These are phyloP conservation scores for Heliangelus exortis DNA, from an alignment of 2,797 vertebrate genomes.

Conservation along the genomic window DNA sequence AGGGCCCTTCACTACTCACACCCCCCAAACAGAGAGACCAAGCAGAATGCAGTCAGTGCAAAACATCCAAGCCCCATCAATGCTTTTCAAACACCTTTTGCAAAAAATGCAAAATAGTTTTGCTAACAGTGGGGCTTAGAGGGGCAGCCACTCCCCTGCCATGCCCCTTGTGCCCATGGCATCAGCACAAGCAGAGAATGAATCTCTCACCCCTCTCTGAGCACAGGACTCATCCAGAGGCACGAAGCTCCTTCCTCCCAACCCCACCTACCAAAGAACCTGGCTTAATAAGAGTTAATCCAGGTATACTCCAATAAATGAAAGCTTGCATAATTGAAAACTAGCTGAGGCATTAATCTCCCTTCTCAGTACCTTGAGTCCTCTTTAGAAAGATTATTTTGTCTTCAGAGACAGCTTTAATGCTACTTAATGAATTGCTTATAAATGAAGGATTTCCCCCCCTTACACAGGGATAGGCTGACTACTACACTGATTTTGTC, in stretches of 20 bases:
- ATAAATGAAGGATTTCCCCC: slow-evolving; percentile 12
- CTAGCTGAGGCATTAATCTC: slow-evolving; percentile 62
- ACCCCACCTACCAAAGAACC: background rate
- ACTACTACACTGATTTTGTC: slow-evolving; percentile 30
- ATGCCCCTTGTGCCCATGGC: fast-evolving
- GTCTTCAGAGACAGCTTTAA: slow-evolving; percentile 67
- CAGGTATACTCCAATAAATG: slow-evolving; percentile 20
- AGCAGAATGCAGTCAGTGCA: background rate
- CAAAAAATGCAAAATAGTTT: background rate
- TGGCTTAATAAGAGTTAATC: slow-evolving; percentile 15
- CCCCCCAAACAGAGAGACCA: background rate
- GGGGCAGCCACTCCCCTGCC: background rate
- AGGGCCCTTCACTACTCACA: background rate
- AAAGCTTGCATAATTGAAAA: slow-evolving; percentile 60
- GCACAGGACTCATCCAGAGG: fast-evolving
- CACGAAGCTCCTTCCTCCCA: background rate
- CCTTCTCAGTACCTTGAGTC: slow-evolving; percentile 33
- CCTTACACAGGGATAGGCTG: background rate
- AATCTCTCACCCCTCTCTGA: fast-evolving
- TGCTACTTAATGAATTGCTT: slow-evolving; percentile 65
- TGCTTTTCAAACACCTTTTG: background rate
- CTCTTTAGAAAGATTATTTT: slow-evolving; percentile 70
- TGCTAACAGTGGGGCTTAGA: background rate
- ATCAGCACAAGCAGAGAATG: background rate
- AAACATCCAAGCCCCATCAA: background rate